Evolutionary conservation across 2,888 invertebrate species (phyloP), one percentile per base, ranked within the genome.

Genomic region (Eumerus sabulonum): DNA sequence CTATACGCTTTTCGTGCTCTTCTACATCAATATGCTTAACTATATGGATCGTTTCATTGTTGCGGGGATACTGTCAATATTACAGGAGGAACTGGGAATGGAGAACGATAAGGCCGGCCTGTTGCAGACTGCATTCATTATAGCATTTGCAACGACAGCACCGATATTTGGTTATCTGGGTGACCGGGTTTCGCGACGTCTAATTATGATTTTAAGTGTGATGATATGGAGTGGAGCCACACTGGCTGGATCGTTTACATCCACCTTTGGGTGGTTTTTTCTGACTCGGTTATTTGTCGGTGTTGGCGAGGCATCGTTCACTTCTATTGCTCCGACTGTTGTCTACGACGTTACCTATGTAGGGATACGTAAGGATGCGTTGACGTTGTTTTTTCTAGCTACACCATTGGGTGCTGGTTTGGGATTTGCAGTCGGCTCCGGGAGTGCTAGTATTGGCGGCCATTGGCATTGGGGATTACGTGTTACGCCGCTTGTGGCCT

Each of bases 91-190:
- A 1, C 70, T 79, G 7, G 7, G n/a, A 0, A 59, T 79, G 5
- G 68, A 64, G 11, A 51, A 79, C 38, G 74, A 27, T 27, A 27
- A 4, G 27, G 27, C 27, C 27, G 79, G 79, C 11, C 56, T 79
- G 2, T 48, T 79, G 40, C 79, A 79, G 40, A 79, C 74, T 1
- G 79, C 59, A 9, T 79, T 74, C 17, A 17, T 64, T 16, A 7
- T 64, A 11, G 16, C 74, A 9, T 79, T 64, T 9, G 54, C 53
- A 1, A 18, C 64, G 1, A 50, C 1, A 13, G 79, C 79, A 0
- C 79, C 79, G 9, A 42, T 70, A 9, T 74, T 68, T 56, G 79
- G 79, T 9, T 81, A 64, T 1, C 12, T 68, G 9, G 79, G 79
- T 0, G 79, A 81, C 19, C 68, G 74, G 0, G 68, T 45, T 35